Base-by-base conservation (phyloP, 2,797 vertebrate genomes). In the Danio aesculapii region DNA sequence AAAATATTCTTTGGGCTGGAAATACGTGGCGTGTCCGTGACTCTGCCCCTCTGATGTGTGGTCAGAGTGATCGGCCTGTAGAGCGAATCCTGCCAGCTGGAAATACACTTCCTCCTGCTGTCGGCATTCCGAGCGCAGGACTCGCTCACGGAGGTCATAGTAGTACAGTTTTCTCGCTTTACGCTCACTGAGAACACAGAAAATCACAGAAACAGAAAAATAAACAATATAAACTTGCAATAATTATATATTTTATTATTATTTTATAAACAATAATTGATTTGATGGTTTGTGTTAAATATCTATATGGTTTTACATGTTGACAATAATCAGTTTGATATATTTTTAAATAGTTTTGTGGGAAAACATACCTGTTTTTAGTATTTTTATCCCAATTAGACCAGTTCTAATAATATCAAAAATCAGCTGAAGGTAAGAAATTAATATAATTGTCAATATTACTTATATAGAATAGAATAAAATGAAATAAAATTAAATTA, bases 21-120 rank as follows among this genome's bases (percentile, higher is more conserved):
- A 98, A 88, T 98, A 97, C 72, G 90, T 87, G 39, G 86, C 87
- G 30, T 73, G 86, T 87, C 86, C 68, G 3, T 88, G 84, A 12
- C 21, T 0, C 9, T 93, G 92, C 50, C 81, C 86, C 0, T 88
- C 87, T 67, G 91, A 91, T 4, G 82, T 89, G 88, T 94, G 93
- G 90, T 96, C 93, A 6, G 94, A 95, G 77, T 96, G 90, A 86
- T 98, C 96, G 6, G 96, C 95, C 91, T 99, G 97, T 66, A 98
- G 85, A 66, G 95, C 95, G 13, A 95, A 96, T 53, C 95, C 95
- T 6, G 96, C 96, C 83, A 98, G 92, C 89, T 98, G 94, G 90
- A 99, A 98, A 89, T 98, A 98, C 84, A 95, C 93, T 88, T 96
- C 97, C 91, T 99, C 97, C 85, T 95, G 95, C 90, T 96, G 95